Conservation (phyloP, 2,113 vertebrate species). For the Corvus moneduloides region DNA sequence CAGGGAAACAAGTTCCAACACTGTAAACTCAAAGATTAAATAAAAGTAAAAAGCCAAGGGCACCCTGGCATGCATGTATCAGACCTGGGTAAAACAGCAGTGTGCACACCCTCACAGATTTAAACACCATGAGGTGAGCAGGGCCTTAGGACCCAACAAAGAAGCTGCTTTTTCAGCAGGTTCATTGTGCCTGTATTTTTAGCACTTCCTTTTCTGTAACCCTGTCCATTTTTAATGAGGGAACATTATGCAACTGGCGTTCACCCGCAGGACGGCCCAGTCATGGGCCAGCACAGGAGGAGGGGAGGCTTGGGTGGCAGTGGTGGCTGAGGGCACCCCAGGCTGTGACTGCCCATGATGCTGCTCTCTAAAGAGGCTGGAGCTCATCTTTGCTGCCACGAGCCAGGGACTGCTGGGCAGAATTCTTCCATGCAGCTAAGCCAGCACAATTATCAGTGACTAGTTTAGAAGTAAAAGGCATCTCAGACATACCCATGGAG, state of each 20-base stretch:
- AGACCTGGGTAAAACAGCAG: neutral
- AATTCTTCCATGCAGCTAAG: neutral
- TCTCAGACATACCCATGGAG: neutral
- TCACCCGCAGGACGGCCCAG: neutral
- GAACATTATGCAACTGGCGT: neutral
- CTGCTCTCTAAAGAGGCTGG: accelerated
- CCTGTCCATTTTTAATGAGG: neutral
- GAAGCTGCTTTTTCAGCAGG: neutral
- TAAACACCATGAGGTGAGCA: neutral
- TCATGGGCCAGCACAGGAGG: neutral
- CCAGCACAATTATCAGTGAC: neutral
- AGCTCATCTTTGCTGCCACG: neutral
- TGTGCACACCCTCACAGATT: neutral
- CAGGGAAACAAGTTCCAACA: constrained; percentile 26
- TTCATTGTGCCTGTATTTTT: neutral
- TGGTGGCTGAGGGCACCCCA: neutral
- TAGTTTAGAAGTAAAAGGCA: neutral
- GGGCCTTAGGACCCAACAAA: neutral
- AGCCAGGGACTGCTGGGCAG: neutral
- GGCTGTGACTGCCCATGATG: neutral
- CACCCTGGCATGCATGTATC: neutral
- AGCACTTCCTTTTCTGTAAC: neutral
- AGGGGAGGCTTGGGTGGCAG: neutral
- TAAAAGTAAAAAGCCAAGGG: neutral
- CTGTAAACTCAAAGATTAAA: constrained; percentile 27